Base-by-base conservation (phyloP, 2,113 vertebrate species). In the Tiliqua scincoides region DNA sequence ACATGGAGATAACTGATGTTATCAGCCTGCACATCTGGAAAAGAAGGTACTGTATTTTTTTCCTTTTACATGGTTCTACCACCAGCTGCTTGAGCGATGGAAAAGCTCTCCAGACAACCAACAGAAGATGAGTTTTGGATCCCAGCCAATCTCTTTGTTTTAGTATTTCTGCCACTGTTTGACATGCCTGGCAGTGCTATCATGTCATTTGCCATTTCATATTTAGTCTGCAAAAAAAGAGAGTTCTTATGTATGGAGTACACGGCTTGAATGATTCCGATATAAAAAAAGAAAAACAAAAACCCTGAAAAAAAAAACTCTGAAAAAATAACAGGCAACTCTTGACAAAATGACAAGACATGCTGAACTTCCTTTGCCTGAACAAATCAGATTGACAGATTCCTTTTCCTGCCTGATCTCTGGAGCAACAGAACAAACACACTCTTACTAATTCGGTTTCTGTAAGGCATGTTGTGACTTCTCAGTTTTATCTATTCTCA, bases 321-420 rank as follows among this genome's bases (percentile, higher is more conserved):
- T 82, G 71, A n/a, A 62, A 70, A 37, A 18, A 6, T 43, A 43
- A 88, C 89, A 80, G 2, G 70, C 1, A 81, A 85, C 85, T 23
- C 21, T 32, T n/a, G 79, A 63, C 15, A 18, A 84, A 82, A 77
- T 30, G 0, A 84, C n/a, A 87, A 86, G 67, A 57, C 3, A 1
- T 18, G 59, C 48, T 54, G 62, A 18, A 5, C 32, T 85, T 48
- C 12, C 91, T 59, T 65, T 85, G 43, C 54, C 15, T 65, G 35
- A 61, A 71, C 37, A 83, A 88, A 90, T 30, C 27, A 65, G 17
- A 74, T 3, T 48, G 37, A 21, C 12, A 83, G 74, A 32, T 80
- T 91, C 79, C 15, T 85, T 52, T 86, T 84, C 30, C 52, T 43
- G 79, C 57, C 71, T 89, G 81, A 27, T 9, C 43, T 89, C 90